These are phyloP conservation scores for Steinernema carpocapsae DNA, from an alignment of 2,888 invertebrate genomes.

Conservation along the genomic window DNA sequence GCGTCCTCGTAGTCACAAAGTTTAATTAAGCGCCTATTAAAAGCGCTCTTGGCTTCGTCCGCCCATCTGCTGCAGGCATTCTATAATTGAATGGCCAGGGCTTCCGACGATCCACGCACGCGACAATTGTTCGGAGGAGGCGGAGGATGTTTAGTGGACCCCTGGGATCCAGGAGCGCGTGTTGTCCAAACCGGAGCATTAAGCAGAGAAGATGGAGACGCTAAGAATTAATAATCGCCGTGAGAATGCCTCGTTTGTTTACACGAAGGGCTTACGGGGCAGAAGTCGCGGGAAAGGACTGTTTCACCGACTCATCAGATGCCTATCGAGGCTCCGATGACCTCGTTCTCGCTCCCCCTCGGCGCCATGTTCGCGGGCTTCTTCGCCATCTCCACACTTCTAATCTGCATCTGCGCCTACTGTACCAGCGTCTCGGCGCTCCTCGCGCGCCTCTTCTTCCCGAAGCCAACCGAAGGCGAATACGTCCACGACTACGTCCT, in stretches of 20 bases:
- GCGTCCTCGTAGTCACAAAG: slow-evolving; percentile 8
- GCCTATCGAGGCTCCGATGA: slow-evolving; percentile 22
- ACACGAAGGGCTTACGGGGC: slow-evolving; percentile 17
- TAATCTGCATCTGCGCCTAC: slow-evolving; percentile 36
- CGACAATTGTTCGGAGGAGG: slow-evolving; percentile 28
- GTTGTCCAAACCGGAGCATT: not conserved
- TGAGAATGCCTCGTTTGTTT: slow-evolving; percentile 27
- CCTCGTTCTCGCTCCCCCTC: slow-evolving; percentile 7
- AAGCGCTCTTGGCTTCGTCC: not conserved
- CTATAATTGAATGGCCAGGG: slow-evolving; percentile 11
- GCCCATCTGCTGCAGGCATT: slow-evolving; percentile 27
- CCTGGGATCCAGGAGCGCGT: slow-evolving; percentile 11
- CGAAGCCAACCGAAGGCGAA: not conserved
- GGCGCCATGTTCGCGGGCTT: slow-evolving; percentile 25
- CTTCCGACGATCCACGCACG: slow-evolving; percentile 4
- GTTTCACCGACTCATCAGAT: not conserved
- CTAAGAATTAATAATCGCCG: slow-evolving; percentile 33
- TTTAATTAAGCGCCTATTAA: slow-evolving; percentile 35
- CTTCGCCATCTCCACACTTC: slow-evolving; percentile 36
- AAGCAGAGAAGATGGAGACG: not conserved
- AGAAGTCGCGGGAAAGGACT: not conserved
- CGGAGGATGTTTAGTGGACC: slow-evolving; percentile 12
- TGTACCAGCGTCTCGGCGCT: slow-evolving; percentile 16
- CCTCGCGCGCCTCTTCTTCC: slow-evolving; percentile 13
- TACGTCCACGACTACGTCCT: slow-evolving; percentile 31